Evolutionary conservation across 2,113 vertebrate species (phyloP).

Genomic region (Columbina picui): DNA sequence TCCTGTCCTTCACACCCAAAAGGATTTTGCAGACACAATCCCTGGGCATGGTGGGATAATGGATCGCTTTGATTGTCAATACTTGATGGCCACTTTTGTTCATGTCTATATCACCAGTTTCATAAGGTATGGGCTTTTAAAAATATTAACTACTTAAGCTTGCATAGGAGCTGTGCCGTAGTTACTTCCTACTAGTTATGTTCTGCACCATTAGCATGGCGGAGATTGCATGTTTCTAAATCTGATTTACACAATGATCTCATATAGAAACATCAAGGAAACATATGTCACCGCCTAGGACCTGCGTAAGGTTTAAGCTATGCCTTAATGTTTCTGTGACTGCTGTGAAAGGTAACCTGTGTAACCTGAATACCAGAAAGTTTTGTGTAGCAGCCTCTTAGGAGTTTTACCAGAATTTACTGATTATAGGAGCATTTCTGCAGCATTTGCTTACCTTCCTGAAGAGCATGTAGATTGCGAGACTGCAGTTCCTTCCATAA

Average conservation of each 20-base stretch:
- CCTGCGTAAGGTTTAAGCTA: neutral
- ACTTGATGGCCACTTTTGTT: conserved; percentile 97
- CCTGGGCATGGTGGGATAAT: conserved; percentile 97
- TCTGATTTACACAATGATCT: neutral
- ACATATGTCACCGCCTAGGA: neutral
- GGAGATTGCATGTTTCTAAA: neutral
- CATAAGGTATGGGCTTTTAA: conserved; percentile 83
- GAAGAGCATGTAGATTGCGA: neutral
- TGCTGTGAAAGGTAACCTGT: neutral
- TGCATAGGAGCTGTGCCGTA: neutral
- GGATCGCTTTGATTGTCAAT: conserved; percentile 98
- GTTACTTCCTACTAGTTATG: neutral
- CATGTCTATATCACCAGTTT: conserved; percentile 98
- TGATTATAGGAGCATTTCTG: neutral
- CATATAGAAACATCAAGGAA: neutral
- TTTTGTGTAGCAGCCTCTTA: neutral
- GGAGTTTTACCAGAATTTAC: neutral
- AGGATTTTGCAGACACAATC: conserved; percentile 98
- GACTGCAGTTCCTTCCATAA: neutral
- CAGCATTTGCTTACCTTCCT: neutral
- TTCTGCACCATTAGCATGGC: neutral
- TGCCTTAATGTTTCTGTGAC: neutral
- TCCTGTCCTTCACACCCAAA: neutral
- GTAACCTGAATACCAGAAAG: neutral
- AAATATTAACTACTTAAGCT: neutral